Evolutionary conservation across 2,113 vertebrate genomes (phyloP).

Genomic region (Sinocyclocheilus anophthalmus): DNA sequence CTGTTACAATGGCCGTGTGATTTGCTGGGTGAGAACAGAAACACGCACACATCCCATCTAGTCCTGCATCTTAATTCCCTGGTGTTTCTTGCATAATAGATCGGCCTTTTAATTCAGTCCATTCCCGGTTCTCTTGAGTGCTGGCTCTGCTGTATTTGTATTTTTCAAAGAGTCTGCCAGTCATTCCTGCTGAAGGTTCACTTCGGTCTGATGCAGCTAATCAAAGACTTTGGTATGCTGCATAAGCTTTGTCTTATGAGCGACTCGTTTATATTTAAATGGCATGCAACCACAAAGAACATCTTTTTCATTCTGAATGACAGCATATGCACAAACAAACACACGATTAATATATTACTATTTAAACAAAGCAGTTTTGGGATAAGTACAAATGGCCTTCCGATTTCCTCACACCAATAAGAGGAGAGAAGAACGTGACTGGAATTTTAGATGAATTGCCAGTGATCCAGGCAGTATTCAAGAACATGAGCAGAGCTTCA

Average conservation of each 20-base stretch:
- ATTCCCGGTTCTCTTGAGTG: slow-evolving; percentile 21
- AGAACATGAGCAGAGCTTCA: not conserved
- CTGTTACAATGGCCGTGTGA: slow-evolving; percentile 90
- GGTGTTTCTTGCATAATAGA: slow-evolving; percentile 36
- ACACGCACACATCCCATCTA: not conserved
- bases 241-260: not conserved
- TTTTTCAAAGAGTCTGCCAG: slow-evolving; percentile 33
- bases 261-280: slow-evolving; percentile 32
- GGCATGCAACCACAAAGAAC: not conserved
- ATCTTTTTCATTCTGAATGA: not conserved
- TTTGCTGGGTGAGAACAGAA: slow-evolving; percentile 85
- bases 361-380: not conserved
- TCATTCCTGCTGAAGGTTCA: slow-evolving; percentile 12
- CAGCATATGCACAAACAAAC: not conserved
- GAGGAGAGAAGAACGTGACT: not conserved
- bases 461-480: not conserved
- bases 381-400: not conserved
- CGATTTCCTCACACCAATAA: not conserved
- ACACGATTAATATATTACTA: not conserved
- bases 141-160: slow-evolving; percentile 20
- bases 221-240: slow-evolving; percentile 3
- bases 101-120: slow-evolving; percentile 33
- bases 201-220: not conserved
- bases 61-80: slow-evolving; percentile 8
- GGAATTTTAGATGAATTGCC: not conserved